phyloP scores from a whole-genome alignment of 2,113 vertebrate species.

The Fukomys damarensis region DNA sequence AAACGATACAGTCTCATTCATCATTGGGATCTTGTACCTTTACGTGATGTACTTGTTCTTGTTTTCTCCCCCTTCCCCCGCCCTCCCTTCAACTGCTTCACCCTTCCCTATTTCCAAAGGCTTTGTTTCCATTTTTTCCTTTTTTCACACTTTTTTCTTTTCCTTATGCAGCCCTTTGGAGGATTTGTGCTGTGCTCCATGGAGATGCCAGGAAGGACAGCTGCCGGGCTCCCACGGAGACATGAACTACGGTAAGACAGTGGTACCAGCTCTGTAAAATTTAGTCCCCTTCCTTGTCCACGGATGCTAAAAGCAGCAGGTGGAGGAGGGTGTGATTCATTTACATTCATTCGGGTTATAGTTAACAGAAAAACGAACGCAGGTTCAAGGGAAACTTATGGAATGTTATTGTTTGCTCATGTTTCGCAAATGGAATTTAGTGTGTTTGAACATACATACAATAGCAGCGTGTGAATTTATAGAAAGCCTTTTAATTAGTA shows the following conservation, averaged over 20 bases:
- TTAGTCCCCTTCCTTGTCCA: neutral
- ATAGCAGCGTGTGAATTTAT: neutral
- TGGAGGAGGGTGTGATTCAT: neutral
- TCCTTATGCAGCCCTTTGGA: neutral
- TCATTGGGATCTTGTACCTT: too few relatives aligned
- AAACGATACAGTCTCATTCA: too few relatives aligned
- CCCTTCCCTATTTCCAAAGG: too few relatives aligned
- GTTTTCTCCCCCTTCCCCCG: too few relatives aligned
- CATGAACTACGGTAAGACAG: neutral
- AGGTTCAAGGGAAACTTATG: neutral
- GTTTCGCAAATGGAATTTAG: neutral
- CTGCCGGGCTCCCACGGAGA: neutral
- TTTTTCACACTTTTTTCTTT: too few relatives aligned
- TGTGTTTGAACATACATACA: neutral
- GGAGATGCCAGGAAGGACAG: neutral
- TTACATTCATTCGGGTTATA: neutral
- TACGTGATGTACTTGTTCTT: too few relatives aligned
- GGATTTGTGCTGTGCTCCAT: neutral
- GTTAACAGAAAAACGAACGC: neutral
- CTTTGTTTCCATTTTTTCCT: too few relatives aligned
- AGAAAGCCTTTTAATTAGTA: neutral
- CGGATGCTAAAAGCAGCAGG: neutral
- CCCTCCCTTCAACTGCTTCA: too few relatives aligned
- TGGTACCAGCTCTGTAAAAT: neutral
- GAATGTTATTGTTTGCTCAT: neutral